Base-by-base conservation (phyloP, 2,888 invertebrate genomes). In the Polymixis lichenea region DNA sequence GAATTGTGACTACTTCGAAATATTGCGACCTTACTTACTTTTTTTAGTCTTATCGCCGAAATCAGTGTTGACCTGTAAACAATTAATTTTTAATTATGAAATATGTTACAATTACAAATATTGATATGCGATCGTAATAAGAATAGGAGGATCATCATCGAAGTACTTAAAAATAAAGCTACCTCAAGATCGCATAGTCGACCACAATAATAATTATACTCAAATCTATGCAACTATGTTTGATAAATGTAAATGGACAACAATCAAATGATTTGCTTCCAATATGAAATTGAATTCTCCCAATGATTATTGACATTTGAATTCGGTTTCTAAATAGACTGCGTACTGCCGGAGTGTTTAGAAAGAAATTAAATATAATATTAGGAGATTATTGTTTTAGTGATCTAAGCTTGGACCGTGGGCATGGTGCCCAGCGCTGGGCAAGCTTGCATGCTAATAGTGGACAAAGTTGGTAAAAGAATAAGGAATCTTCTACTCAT, bases 301-400 rank as follows among this genome's bases (percentile, higher is more conserved):
- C 9, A 67, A 58, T 64, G 56, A 68, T 51, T 11, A 58, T n/a
- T n/a, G n/a, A n/a, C n/a, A n/a, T n/a, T n/a, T n/a, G n/a, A 53
- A 43, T 0, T n/a, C 49, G 13, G 19, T 60, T 66, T 67, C 49
- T 64, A 51, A 69, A 62, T 67, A 32, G 46, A 69, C 25, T 61
- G 74, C 64, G 71, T 73, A 73, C 71, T 68, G 72, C 62, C 55
- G 72, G 75, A 78, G 60, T 77, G 82, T 76, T 64, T 75, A 78
- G 56, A 38, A 75, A 53, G 22, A 72, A 84, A 80, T 78, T 66
- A 87, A 77, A 70, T 82, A 68, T 76, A 78, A 77, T 74, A 60
- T 83, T 80, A 86, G 77, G 77, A 75, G 86, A 86, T 87, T 87
- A 82, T 85, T 78, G 67, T 75, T 82, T 87, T 83, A 77, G 72